Base-by-base conservation (phyloP, 2,888 invertebrate species). In the Exephanes ischioxanthus region DNA sequence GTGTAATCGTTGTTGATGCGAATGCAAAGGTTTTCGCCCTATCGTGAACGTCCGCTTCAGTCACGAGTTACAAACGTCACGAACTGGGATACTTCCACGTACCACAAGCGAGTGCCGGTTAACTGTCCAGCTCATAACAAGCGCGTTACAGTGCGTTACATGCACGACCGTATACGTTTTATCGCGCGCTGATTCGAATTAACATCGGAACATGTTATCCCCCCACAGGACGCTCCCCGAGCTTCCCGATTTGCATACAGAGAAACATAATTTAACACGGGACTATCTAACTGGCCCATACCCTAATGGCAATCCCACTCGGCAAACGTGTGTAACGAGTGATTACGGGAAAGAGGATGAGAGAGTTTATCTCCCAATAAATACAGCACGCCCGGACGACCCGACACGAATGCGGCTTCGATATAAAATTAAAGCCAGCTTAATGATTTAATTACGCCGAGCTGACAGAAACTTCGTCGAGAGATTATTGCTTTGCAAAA, bases 161-260 rank as follows among this genome's bases (percentile, higher is more conserved):
- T 37, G 22, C 41, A 19, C 61, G 19, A 33, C 73, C 58, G 80
- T 73, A 80, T 80, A 71, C 78, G 81, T 79, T 80, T 68, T 76
- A 80, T 66, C 66, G 26, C 14, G 71, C 75, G 55, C 51, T 53
- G 80, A 80, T 80, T 73, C 71, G 66, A 66, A 75, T 63, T 66
- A 80, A 75, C 71, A 71, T 55, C 75, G 66, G 80, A 84, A 80
- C 84, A 58, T 30, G 63, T 76, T 55, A 80, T 76, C n/a, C 71
- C 11, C 11, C 58, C 26, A 3, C 9, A 14, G 11, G 4, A 9
- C 58, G 14, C 58, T 26, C 53, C 14, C 14, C 7, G 41, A 37
- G 30, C 66, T 48, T 76, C 26, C n/a, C 51, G 55, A 83, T 83
- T 83, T 80, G 71, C 80, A 84, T 63, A 48, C 45, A 75, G 80